Evolutionary conservation across 2,888 invertebrate species (phyloP), one percentile per base, ranked within the genome.

Genomic region (Drosophila melanosoma): DNA sequence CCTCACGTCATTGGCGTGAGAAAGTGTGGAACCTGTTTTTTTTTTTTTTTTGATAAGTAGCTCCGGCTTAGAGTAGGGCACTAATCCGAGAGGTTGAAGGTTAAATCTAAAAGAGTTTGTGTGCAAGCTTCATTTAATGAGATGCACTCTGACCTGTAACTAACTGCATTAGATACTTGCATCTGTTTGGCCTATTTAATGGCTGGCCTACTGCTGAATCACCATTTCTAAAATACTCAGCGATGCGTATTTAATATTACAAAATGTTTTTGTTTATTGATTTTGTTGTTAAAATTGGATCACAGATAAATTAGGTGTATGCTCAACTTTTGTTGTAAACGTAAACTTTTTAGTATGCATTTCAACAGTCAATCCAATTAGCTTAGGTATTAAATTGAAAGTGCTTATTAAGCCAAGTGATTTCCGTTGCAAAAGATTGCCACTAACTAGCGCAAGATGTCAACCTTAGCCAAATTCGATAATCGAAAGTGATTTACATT

Each of bases 1-100:
- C 76, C 68, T 59, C 64, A 68, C 52, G 65, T 74, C 82, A 81
- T 85, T 82, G 83, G 79, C 90, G 91, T 91, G 91, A 90, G 90
- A 90, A 90, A 90, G 88, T 81, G 45, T 36, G 69, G 76, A 91
- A 91, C 90, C 90, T 51, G 91, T 90, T 90, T 74, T 54, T 56
- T 90, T n/a, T n/a, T n/a, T n/a, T 90, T 90, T 74, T 54, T 56
- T 29, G 12, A 11, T 12, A 29, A 49, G 12, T 51, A 61, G 60
- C 76, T 65, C 66, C 49, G 57, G 33, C 48, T 65, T 15, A 26
- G 49, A 58, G 29, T 33, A n/a, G 3, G 42, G 35, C 57, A 58
- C 40, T 59, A 51, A 23, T 32, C 63, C 58, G 29, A 60, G 49
- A 65, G 71, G 66, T 54, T 63, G 74, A 75, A 68, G 82, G 66